Conservation (phyloP, 2,797 vertebrate genomes). For the Tenualosa ilisha region DNA sequence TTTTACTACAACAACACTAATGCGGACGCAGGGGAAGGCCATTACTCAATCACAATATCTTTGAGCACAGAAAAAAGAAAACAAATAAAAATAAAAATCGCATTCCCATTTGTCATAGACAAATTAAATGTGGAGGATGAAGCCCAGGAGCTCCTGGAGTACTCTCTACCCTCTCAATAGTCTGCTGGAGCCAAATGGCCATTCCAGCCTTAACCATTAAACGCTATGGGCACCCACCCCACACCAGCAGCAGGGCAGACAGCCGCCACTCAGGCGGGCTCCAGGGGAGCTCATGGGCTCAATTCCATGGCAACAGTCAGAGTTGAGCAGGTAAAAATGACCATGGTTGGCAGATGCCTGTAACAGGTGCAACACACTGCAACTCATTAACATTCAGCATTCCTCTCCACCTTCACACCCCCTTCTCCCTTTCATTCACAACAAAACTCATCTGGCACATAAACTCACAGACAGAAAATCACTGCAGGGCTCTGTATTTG, state of each 20-base stretch:
- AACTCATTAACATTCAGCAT: constrained; percentile 70
- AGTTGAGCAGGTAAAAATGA: constrained; percentile 63
- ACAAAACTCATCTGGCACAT: constrained; percentile 45
- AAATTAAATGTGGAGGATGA: constrained; percentile 40
- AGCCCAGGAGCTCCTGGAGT: constrained; percentile 48
- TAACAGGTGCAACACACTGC: constrained; percentile 51
- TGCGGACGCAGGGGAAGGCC: constrained; percentile 72
- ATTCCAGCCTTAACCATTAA: constrained; percentile 33
- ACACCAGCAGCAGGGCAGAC: constrained; percentile 35
- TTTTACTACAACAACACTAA: constrained; percentile 56
- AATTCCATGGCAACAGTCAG: constrained; percentile 47
- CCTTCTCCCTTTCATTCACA: constrained; percentile 27
- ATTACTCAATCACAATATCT: constrained; percentile 69
- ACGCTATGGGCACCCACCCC: constrained; percentile 27
- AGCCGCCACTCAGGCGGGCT: constrained; percentile 25
- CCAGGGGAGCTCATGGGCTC: constrained; percentile 11
- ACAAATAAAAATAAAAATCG: constrained; percentile 46
- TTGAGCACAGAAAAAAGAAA: constrained; percentile 60
- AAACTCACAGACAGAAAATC: constrained; percentile 39
- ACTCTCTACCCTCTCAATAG: constrained; percentile 34
- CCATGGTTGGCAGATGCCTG: constrained; percentile 46
- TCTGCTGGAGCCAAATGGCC: constrained; percentile 56
- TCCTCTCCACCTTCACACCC: constrained; percentile 38
- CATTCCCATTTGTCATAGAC: constrained; percentile 60
- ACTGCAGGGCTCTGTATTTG: constrained; percentile 55